Evolutionary conservation across 2,888 invertebrate genomes (phyloP), one percentile per base, ranked within the genome.

Genomic region (Melanotus villosus): DNA sequence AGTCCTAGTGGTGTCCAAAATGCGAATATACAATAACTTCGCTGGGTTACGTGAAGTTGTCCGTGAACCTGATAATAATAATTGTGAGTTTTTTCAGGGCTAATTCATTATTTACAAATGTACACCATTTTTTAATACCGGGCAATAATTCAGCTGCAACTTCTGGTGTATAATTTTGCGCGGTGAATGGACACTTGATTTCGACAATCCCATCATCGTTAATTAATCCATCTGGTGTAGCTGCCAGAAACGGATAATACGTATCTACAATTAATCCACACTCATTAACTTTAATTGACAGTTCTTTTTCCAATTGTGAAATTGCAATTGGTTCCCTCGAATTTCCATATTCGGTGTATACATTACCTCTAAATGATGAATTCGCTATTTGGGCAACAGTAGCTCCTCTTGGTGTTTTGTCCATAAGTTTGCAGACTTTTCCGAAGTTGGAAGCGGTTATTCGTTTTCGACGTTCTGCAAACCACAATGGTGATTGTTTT

Each of bases 11-110:
- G 59, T 5, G 59, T 59, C 43, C 59, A 59, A 26, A 59, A 2
- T 6, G 21, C 30, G 45, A 59, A 30, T 16, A n/a, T n/a, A n/a
- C n/a, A n/a, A n/a, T n/a, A n/a, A n/a, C n/a, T n/a, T n/a, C n/a
- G n/a, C n/a, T n/a, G 12, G 1, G 43, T 58, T 26, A 41, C n/a
- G 16, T 26, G 30, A 14, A 59, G 30, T 59, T 43, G 45, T 30
- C 59, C 59, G 43, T 59, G 59, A 7, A 59, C 30, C 18, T 32
- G 45, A 1, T 32, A 59, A n/a, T 30, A 59, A 18, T 45, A 43
- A 32, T 45, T n/a, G 18, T 43, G 30, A 38, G n/a, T 57, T 21
- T 10, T 5, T 57, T 57, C 14, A 57, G 12, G 9, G 5, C n/a
- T 0, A 38, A 5, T 1, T 41, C 6, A 1, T 21, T 47, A 4